Percentiles rank a stretch among this genome's conserved stretches.
phyloP scores from a whole-genome alignment of 1,140 invertebrate genomes.

The Tyrophagus putrescentiae region DNA sequence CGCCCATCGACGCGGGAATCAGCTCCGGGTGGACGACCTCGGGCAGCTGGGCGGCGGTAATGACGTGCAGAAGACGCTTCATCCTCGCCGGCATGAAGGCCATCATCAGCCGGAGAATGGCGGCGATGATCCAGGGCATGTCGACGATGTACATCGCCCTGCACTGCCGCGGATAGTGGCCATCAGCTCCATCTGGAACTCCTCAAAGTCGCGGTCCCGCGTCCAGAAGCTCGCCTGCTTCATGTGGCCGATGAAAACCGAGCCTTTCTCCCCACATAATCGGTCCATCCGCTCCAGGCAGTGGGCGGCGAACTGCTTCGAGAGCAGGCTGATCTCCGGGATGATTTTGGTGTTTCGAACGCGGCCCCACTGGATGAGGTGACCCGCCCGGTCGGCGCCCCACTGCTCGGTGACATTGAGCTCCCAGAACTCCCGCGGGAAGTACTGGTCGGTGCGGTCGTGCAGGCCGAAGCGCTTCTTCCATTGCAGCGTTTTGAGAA shows the following conservation, averaged over 20 bases:
- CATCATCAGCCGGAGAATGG: neutral
- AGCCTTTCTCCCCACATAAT: neutral
- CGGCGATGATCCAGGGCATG: neutral
- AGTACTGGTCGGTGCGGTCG: slow-evolving; percentile 1
- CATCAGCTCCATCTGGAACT: neutral
- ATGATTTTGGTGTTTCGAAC: neutral
- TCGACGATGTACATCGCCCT: neutral
- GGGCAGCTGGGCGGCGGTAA: too few species aligned
- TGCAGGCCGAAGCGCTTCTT: neutral
- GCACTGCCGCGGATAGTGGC: neutral
- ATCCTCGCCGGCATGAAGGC: neutral
- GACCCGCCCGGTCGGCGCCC: neutral
- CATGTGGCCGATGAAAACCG: neutral
- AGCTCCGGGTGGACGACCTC: too few species aligned
- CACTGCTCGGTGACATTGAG: neutral
- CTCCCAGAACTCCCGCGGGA: neutral
- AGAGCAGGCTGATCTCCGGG: neutral
- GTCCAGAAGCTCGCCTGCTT: neutral
- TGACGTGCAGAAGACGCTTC: too few species aligned
- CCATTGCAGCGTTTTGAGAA: neutral
- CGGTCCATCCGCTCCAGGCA: neutral
- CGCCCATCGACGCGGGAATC: too few species aligned
- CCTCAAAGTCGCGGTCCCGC: neutral
- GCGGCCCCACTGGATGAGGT: neutral
- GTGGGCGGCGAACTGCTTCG: neutral